Percentiles rank a stretch among this genome's conserved stretches.
Conservation (phyloP, 2,888 invertebrate species). For the Drosophila austrosaltans region DNA sequence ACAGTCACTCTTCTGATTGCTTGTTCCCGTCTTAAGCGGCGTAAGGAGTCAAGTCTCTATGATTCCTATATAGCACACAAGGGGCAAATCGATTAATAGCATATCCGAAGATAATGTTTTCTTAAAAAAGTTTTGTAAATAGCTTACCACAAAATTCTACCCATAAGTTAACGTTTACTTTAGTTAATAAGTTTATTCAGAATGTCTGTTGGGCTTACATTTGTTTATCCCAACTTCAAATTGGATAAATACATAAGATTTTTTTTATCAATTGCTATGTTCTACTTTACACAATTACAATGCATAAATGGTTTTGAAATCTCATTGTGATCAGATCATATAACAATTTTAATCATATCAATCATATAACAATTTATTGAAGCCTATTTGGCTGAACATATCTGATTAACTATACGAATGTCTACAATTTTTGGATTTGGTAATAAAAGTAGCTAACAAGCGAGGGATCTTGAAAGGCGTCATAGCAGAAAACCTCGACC, state of each 20-base stretch:
- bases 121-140: slow-evolving; percentile 60
- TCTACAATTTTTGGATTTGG: too few relatives aligned
- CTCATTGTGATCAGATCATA: too few relatives aligned
- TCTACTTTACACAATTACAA: too few relatives aligned
- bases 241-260: not conserved
- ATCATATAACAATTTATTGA: too few relatives aligned
- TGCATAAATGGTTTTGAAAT: too few relatives aligned
- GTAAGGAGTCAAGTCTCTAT: slow-evolving; percentile 84
- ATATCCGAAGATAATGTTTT: slow-evolving; percentile 16
- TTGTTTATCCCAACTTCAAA: not conserved
- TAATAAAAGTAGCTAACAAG: too few relatives aligned
- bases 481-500: too few relatives aligned
- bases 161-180: slow-evolving; percentile 24
- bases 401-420: too few relatives aligned
- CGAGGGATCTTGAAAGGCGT: too few relatives aligned
- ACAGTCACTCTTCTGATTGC: slow-evolving; percentile 89
- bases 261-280: not conserved
- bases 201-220: slow-evolving; percentile 23
- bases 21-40: slow-evolving; percentile 89
- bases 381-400: too few relatives aligned
- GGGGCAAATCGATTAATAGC: slow-evolving; percentile 85
- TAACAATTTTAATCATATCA: too few relatives aligned
- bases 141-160: slow-evolving; percentile 63
- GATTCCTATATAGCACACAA: slow-evolving; percentile 87
- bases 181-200: slow-evolving; percentile 19